Conservation (phyloP, 2,797 vertebrate genomes). For the Sebastes steindachneri region DNA sequence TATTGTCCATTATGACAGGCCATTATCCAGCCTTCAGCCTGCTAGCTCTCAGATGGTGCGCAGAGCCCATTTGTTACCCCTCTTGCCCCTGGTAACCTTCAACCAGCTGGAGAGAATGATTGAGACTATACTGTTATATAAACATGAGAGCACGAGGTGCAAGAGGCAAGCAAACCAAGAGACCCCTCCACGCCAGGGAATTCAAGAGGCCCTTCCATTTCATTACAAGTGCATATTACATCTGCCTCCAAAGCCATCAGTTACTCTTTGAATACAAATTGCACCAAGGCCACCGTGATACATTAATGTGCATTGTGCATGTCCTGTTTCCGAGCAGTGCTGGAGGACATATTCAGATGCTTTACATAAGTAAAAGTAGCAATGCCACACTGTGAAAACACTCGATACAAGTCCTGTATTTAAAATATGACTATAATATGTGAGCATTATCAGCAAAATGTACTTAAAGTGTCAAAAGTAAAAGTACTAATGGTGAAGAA, state of each 20-base stretch:
- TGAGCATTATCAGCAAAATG: neutral
- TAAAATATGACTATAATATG: neutral
- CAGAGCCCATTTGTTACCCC: slow-evolving; percentile 90
- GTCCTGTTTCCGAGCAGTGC: slow-evolving; percentile 27
- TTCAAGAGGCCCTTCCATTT: slow-evolving; percentile 80
- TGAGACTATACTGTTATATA: slow-evolving; percentile 93
- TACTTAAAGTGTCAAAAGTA: neutral
- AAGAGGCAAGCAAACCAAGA: slow-evolving; percentile 77
- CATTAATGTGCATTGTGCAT: slow-evolving; percentile 46
- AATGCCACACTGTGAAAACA: neutral
- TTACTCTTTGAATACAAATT: slow-evolving; percentile 78
- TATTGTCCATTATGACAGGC: slow-evolving; percentile 97
- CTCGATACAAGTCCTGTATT: neutral
- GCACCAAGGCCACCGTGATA: slow-evolving; percentile 44
- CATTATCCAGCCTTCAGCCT: slow-evolving; percentile 95
- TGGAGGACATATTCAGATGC: neutral
- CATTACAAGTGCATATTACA: slow-evolving; percentile 85
- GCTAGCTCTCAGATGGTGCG: slow-evolving; percentile 91
- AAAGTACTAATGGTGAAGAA: neutral
- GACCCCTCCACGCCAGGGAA: slow-evolving; percentile 73
- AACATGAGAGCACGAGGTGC: slow-evolving; percentile 90
- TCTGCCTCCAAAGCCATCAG: slow-evolving; percentile 72
- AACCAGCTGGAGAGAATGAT: slow-evolving; percentile 88
- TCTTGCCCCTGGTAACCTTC: slow-evolving; percentile 93
- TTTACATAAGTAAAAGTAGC: slow-evolving; percentile 9